Conservation (phyloP, 2,113 vertebrate species). For the Nestor notabilis region DNA sequence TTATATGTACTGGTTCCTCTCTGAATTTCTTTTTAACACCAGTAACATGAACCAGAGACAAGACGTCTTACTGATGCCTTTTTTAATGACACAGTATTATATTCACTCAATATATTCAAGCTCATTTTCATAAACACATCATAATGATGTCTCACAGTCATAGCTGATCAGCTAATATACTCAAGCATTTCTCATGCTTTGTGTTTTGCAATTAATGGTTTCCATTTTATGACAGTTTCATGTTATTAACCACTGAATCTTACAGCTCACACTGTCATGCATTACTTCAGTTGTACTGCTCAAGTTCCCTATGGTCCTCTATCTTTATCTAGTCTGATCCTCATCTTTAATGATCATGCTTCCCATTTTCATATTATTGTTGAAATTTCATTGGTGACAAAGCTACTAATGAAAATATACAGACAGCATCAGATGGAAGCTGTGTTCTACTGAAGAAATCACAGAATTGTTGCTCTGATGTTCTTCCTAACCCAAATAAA, state of each 20-base stretch:
- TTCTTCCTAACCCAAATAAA: background rate
- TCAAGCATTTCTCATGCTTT: background rate
- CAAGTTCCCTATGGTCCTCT: background rate
- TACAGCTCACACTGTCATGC: background rate
- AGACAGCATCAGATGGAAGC: background rate
- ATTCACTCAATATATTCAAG: background rate
- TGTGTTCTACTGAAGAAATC: background rate
- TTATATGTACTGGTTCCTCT: background rate
- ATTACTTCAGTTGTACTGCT: background rate
- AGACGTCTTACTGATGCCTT: background rate
- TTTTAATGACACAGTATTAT: background rate
- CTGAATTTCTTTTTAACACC: background rate
- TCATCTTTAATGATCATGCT: background rate
- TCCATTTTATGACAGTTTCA: background rate
- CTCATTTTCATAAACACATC: background rate
- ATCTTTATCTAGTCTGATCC: background rate
- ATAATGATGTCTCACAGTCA: background rate
- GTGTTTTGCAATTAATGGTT: background rate
- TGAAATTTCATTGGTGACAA: background rate
- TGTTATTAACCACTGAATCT: background rate
- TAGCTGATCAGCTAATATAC: background rate
- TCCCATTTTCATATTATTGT: background rate
- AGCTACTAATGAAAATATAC: background rate
- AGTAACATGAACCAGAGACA: background rate
- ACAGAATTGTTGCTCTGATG: background rate